Evolutionary conservation across 2,888 invertebrate genomes (phyloP).

Genomic region (Polydrusus tereticollis): DNA sequence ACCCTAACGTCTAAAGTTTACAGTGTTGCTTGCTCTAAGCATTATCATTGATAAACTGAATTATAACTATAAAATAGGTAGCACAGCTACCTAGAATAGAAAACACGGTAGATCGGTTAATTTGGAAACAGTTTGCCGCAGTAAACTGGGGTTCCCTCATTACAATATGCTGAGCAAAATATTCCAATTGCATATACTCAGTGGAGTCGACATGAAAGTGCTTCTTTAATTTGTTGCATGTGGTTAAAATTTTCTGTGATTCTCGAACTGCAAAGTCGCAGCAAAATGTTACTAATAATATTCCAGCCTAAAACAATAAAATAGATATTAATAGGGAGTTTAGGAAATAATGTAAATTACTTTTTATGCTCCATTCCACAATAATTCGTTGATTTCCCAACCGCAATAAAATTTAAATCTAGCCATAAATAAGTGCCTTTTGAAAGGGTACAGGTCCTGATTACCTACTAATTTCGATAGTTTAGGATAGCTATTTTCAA

Average conservation of each 20-base stretch:
- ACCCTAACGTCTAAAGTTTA: no score
- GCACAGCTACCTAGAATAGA: constrained; percentile 13
- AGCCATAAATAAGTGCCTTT: no score
- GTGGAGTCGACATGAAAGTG: not conserved
- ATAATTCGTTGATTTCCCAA: no score
- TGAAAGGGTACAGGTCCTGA: no score
- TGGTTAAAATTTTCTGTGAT: constrained; percentile 10
- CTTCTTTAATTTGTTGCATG: not conserved
- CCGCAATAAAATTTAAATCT: no score
- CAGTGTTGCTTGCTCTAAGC: no score
- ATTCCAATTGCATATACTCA: constrained; percentile 17
- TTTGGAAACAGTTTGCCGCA: constrained; percentile 13
- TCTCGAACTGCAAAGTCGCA: constrained; percentile 13
- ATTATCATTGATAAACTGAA: constrained; percentile 21
- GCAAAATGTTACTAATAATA: constrained; percentile 16
- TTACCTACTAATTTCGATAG: no score
- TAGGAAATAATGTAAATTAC: no score
- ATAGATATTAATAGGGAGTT: not conserved
- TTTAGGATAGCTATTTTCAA: no score
- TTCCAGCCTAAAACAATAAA: constrained; percentile 11
- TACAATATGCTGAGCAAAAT: constrained; percentile 6
- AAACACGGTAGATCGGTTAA: constrained; percentile 24
- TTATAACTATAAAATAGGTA: constrained; percentile 20
- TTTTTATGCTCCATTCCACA: no score
- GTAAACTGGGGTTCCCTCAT: constrained; percentile 1